A percentile compares a stretch with the other conserved stretches of the same genome.
Evolutionary conservation across 53 echinoderm and acorn worm genomes (phyloP).

Genomic region (Pentamera pediparva): DNA sequence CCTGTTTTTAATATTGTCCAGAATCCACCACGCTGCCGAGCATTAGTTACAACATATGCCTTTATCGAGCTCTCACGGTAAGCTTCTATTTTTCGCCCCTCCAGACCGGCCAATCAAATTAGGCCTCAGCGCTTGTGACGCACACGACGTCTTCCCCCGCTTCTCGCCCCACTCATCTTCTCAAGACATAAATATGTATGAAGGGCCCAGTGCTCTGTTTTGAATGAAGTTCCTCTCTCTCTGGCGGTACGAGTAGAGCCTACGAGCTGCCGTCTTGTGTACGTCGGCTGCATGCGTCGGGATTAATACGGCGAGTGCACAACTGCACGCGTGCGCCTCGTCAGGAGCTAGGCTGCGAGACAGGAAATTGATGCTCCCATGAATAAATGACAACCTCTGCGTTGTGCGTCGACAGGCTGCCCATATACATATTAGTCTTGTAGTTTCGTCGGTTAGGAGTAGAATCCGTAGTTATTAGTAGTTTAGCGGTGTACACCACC

Average conservation of each 20-base stretch:
- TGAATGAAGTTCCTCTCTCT: no score
- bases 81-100: constrained; percentile 29
- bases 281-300: no score
- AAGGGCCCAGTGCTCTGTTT: constrained; percentile 22
- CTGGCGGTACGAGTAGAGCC: no score
- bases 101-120: constrained; percentile 32
- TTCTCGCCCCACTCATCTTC: no score
- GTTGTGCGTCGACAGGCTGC: not conserved
- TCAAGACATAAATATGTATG: constrained; percentile 35
- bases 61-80: constrained; percentile 27
- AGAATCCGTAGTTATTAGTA: no score
- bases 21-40: constrained; percentile 2
- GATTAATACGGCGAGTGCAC: constrained; percentile 4
- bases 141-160: constrained; percentile 23
- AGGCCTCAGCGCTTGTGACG: constrained; percentile 18
- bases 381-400: constrained; percentile 7
- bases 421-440: not conserved
- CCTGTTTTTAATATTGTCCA: constrained; percentile 23
- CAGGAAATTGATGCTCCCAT: not conserved
- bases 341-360: not conserved
- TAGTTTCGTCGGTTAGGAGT: not conserved
- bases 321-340: not conserved
- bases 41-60: constrained; percentile 35
- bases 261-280: no score
- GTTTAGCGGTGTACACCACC: no score